Conservation (phyloP, 2,113 vertebrate genomes). For the Ochotona curzoniae region DNA sequence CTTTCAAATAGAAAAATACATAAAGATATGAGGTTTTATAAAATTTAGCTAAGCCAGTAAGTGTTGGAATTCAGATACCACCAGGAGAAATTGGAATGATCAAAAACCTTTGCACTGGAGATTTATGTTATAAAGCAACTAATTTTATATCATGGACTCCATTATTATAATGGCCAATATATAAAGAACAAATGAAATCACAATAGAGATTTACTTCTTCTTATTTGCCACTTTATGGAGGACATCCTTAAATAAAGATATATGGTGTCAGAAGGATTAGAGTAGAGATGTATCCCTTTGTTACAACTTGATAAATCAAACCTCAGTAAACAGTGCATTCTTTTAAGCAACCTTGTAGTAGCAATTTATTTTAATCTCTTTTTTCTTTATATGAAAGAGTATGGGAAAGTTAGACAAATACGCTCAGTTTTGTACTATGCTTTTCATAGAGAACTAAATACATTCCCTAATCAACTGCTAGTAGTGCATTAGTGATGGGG, state of each 20-base stretch:
- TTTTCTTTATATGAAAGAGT: neutral
- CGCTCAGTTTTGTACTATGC: neutral
- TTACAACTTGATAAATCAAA: neutral
- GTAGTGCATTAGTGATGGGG: neutral
- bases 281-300: neutral
- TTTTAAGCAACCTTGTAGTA: neutral
- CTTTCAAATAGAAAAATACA: constrained; percentile 42
- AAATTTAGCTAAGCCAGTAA: neutral
- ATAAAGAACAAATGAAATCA: constrained; percentile 6
- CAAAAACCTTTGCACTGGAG: neutral
- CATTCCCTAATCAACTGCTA: neutral
- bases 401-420: neutral
- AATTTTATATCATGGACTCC: neutral
- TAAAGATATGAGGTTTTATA: neutral
- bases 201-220: constrained; percentile 23
- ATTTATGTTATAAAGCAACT: neutral
- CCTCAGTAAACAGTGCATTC: neutral
- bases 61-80: neutral
- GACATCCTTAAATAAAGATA: neutral
- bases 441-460: neutral
- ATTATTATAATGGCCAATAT: neutral
- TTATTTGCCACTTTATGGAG: neutral
- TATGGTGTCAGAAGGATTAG: neutral
- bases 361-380: neutral
- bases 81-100: neutral